phyloP scores from a whole-genome alignment of 2,797 vertebrate genomes.

The Emydoidea blandingii region DNA sequence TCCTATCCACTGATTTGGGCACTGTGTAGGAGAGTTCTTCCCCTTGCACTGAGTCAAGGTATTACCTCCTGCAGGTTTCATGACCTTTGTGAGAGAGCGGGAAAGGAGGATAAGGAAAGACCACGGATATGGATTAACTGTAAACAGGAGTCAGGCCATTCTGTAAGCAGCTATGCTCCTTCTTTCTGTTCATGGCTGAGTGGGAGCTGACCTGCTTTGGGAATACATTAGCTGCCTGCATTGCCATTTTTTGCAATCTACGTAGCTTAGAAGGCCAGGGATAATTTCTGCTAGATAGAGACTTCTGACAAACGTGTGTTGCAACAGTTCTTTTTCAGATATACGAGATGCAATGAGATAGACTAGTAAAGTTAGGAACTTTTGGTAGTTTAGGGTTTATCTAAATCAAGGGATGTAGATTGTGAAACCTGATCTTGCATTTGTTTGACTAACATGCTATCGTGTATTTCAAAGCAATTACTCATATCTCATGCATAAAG shows the following conservation, averaged over 20 bases:
- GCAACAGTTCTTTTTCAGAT: background rate
- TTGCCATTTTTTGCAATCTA: fast-evolving
- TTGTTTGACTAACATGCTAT: no score
- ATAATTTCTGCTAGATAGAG: background rate
- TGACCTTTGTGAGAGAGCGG: background rate
- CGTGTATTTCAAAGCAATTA: background rate
- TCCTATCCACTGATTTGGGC: background rate
- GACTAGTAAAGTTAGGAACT: background rate
- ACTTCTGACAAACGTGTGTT: background rate
- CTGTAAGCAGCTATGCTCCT: fast-evolving
- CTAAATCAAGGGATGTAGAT: background rate
- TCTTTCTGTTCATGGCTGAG: background rate
- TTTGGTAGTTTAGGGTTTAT: background rate
- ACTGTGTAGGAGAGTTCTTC: background rate
- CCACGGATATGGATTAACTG: fast-evolving
- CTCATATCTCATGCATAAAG: background rate
- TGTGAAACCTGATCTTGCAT: background rate
- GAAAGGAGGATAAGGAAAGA: background rate
- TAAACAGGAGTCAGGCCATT: background rate
- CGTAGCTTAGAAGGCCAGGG: background rate
- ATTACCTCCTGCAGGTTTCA: background rate
- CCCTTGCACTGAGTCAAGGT: background rate
- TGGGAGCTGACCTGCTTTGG: background rate
- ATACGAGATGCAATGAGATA: background rate
- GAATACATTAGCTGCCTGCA: background rate